phyloP scores from a whole-genome alignment of 2,797 vertebrate genomes.

The Miichthys miiuy region DNA sequence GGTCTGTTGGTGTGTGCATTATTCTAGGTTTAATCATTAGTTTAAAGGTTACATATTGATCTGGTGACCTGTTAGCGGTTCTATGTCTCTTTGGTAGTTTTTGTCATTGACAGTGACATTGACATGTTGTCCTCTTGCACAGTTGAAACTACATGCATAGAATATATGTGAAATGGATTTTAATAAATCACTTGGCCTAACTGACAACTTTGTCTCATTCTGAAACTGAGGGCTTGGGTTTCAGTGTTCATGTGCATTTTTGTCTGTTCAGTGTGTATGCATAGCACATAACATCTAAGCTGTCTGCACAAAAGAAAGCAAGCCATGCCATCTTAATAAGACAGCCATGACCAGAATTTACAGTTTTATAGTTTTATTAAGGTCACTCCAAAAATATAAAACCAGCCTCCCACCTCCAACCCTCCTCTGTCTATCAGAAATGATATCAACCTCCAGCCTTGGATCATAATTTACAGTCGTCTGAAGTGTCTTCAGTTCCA shows the following conservation, averaged over 20 bases:
- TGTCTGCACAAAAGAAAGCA: slow-evolving; percentile 57
- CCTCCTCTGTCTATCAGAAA: slow-evolving; percentile 34
- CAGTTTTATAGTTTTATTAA: slow-evolving; percentile 56
- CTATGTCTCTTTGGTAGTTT: neutral
- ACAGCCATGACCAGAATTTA: slow-evolving; percentile 64
- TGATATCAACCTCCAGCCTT: slow-evolving; percentile 13
- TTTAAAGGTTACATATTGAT: neutral
- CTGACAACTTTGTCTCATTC: slow-evolving; percentile 12
- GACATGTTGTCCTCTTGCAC: neutral
- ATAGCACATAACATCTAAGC: slow-evolving; percentile 9
- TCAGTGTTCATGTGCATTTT: neutral
- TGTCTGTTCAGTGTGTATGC: neutral
- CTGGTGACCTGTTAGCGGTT: neutral
- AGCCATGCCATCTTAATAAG: neutral
- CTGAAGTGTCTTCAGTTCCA: slow-evolving; percentile 33
- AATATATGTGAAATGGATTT: neutral
- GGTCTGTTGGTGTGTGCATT: neutral
- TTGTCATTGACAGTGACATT: neutral
- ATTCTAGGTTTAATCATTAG: neutral
- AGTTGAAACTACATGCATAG: neutral
- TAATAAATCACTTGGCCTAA: neutral
- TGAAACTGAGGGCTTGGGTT: neutral
- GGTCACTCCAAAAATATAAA: slow-evolving; percentile 72
- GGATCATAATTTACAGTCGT: slow-evolving; percentile 35
- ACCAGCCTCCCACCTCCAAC: slow-evolving; percentile 40